Conservation (phyloP, 2,113 vertebrate species). For the Catharus minimus region DNA sequence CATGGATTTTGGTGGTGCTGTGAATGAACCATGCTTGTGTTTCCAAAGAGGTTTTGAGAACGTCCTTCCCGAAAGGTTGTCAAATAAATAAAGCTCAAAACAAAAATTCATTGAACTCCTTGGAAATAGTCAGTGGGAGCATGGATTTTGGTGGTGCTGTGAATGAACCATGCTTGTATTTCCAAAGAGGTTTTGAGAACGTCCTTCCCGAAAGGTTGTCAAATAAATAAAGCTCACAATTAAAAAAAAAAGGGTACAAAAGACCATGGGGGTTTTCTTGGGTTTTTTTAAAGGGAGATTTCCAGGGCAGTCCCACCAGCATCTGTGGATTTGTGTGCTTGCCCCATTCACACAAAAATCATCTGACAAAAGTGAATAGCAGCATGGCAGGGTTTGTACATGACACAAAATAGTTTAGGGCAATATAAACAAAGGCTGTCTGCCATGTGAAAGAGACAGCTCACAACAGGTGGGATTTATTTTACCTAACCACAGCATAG, state of each 20-base stretch:
- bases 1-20: fast-evolving
- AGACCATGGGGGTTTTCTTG: neutral
- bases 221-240: neutral
- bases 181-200: neutral
- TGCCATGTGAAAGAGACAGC: neutral
- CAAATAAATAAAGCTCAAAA: neutral
- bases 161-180: neutral
- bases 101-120: neutral
- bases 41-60: neutral
- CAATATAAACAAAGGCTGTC: neutral
- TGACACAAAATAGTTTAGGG: neutral
- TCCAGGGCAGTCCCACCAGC: neutral
- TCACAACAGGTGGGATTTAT: neutral
- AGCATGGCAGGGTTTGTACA: neutral
- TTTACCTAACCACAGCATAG: neutral
- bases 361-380: neutral
- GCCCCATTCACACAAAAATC: neutral
- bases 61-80: too few species aligned
- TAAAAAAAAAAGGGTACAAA: slow-evolving; percentile 3
- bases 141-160: fast-evolving
- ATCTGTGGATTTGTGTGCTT: neutral
- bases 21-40: neutral
- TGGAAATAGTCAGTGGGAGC: neutral
- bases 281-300: neutral
- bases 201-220: too few species aligned